These are phyloP conservation scores for Phenganax subtilis DNA, from an alignment of 92 coral and sea anemone genomes.

Conservation along the genomic window DNA sequence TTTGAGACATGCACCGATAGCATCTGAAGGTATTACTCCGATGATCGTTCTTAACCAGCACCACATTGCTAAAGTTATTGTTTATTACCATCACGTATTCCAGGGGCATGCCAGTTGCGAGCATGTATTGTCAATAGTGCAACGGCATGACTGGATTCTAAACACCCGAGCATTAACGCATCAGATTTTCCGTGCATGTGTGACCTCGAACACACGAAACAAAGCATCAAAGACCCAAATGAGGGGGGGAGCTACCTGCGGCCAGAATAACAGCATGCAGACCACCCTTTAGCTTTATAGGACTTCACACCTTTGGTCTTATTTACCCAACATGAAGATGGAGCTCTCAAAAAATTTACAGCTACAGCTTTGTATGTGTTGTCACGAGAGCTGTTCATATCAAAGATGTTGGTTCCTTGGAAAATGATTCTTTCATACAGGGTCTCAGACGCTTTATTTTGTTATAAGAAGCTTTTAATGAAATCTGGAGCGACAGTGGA, in stretches of 20 bases:
- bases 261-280: conserved; percentile 32
- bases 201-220: not conserved
- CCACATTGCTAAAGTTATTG: conserved; percentile 22
- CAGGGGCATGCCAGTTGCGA: conserved; percentile 31
- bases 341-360: conserved; percentile 38
- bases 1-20: conserved; percentile 37
- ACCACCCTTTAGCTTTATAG: conserved; percentile 36
- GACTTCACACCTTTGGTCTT: conserved; percentile 31
- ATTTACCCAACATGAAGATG: conserved; percentile 40
- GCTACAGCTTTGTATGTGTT: conserved; percentile 53
- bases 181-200: conserved; percentile 7
- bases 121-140: conserved; percentile 16
- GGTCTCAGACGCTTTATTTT: conserved; percentile 39
- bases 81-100: conserved; percentile 32
- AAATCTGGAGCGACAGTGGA: conserved; percentile 37
- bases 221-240: conserved; percentile 14
- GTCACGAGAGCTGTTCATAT: conserved; percentile 50
- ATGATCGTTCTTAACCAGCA: conserved; percentile 43
- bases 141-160: conserved; percentile 14
- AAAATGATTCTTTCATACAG: conserved; percentile 44
- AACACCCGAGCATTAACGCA: conserved; percentile 21
- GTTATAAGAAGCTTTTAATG: conserved; percentile 22
- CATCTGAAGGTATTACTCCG: conserved; percentile 37
- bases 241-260: conserved; percentile 24
- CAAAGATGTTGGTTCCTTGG: conserved; percentile 59